phyloP scores from a whole-genome alignment of 2,797 vertebrate genomes.

The Thaleichthys pacificus region DNA sequence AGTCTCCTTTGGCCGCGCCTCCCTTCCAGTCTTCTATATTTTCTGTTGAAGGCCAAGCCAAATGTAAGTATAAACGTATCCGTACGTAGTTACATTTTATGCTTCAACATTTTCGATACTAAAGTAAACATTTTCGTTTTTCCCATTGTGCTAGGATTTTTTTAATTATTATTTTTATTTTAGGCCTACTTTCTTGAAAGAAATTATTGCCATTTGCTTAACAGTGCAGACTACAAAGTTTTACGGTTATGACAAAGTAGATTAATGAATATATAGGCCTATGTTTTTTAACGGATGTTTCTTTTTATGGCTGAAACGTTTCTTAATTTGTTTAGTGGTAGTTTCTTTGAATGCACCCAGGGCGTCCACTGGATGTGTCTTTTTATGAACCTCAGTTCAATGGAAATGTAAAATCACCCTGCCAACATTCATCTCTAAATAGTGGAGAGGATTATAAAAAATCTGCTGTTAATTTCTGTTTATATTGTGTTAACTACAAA shows the following conservation, averaged over 20 bases:
- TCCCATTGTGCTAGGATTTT: background rate
- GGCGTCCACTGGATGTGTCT: background rate
- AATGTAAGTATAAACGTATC: background rate
- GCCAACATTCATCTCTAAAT: background rate
- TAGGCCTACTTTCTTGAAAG: background rate
- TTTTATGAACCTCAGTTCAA: background rate
- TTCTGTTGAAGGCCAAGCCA: background rate
- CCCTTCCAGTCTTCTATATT: conserved; percentile 39
- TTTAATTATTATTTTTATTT: background rate
- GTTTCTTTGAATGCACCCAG: background rate
- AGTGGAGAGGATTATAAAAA: background rate
- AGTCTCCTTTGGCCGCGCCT: conserved; percentile 77
- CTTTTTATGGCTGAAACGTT: too few relatives aligned
- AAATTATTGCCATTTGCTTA: background rate
- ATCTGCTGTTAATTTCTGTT: background rate
- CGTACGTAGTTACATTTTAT: background rate
- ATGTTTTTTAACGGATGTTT: too few relatives aligned
- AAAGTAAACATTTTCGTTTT: background rate
- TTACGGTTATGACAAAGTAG: background rate
- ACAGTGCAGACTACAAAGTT: background rate
- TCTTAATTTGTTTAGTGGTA: background rate
- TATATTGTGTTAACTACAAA: background rate
- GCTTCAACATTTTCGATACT: background rate
- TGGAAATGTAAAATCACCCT: background rate
- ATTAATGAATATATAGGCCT: background rate